Evolutionary conservation across 35 echinoderm and acorn worm species (phyloP).

Genomic region (Stichopus chloronotus): DNA sequence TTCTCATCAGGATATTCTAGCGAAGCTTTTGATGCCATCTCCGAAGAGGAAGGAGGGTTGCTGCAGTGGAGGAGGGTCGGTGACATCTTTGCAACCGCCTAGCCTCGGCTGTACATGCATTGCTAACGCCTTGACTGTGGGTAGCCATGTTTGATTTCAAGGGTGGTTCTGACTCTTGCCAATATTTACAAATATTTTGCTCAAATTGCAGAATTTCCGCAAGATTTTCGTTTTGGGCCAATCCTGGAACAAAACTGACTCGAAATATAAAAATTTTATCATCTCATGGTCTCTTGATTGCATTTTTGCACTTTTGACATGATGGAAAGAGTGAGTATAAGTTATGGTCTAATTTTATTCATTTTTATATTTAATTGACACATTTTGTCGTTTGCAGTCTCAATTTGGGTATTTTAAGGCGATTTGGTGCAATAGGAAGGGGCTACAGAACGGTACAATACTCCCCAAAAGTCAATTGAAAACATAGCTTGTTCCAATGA

Average conservation of each 20-base stretch:
- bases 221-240: constrained; percentile 28
- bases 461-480: neutral
- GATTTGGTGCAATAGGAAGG: neutral
- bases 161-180: constrained; percentile 58
- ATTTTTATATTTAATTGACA: neutral
- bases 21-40: constrained; percentile 36
- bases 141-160: constrained; percentile 62
- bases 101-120: constrained; percentile 28
- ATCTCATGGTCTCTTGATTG: neutral
- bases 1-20: constrained; percentile 23
- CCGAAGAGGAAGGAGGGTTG: constrained; percentile 20
- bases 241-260: constrained; percentile 54
- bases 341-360: neutral
- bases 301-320: constrained; percentile 50
- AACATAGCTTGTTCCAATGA: neutral
- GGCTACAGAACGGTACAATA: neutral
- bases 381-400: neutral
- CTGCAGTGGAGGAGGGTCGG: constrained; percentile 21
- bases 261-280: constrained; percentile 47
- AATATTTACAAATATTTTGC: constrained; percentile 45
- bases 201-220: constrained; percentile 27
- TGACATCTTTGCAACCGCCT: constrained; percentile 45
- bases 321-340: constrained; percentile 50
- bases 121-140: constrained; percentile 28
- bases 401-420: neutral